A percentile compares a stretch with the other conserved stretches of the same genome.
Conservation (phyloP, 2,797 vertebrate genomes). For the Galago senegalensis region DNA sequence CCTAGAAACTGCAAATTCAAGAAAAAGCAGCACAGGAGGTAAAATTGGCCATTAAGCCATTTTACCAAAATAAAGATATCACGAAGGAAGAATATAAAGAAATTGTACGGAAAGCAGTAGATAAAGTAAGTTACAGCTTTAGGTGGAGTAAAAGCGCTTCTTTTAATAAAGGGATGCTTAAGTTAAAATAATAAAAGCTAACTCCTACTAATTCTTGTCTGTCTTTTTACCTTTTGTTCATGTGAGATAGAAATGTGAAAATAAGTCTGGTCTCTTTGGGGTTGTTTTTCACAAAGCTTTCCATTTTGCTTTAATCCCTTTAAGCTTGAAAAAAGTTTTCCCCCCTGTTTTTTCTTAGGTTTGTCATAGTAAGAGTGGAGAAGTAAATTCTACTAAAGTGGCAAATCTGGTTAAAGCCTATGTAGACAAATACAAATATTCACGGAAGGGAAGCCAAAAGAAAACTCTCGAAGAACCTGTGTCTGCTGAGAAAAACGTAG, state of each 20-base stretch:
- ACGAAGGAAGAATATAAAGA: slow-evolving; percentile 99
- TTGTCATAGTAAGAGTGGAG: slow-evolving; percentile 98
- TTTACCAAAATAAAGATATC: slow-evolving; percentile 99
- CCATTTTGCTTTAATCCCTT: slow-evolving; percentile 51
- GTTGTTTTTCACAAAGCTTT: slow-evolving; percentile 55
- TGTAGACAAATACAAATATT: slow-evolving; percentile 98
- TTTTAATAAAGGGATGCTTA: neutral
- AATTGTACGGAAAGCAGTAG: slow-evolving; percentile 98
- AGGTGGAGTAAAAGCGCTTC: too few relatives aligned
- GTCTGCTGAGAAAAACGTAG: slow-evolving; percentile 87
- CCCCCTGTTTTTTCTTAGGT: slow-evolving; percentile 89
- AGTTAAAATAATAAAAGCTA: slow-evolving; percentile 15
- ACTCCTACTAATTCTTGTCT: slow-evolving; percentile 4
- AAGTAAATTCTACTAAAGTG: slow-evolving; percentile 98
- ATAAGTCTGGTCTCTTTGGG: neutral
- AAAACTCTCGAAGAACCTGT: slow-evolving; percentile 90
- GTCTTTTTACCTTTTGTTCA: neutral
- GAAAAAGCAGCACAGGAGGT: slow-evolving; percentile 97
- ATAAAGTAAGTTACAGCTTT: slow-evolving; percentile 93
- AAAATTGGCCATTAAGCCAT: slow-evolving; percentile 97
- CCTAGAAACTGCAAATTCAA: slow-evolving; percentile 96
- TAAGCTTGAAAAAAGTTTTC: neutral
- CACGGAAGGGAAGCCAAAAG: slow-evolving; percentile 91
- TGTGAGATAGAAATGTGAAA: neutral
- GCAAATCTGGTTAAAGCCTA: slow-evolving; percentile 98